These are phyloP conservation scores for Eristalis tenax DNA, from an alignment of 2,888 invertebrate species.

Conservation along the genomic window DNA sequence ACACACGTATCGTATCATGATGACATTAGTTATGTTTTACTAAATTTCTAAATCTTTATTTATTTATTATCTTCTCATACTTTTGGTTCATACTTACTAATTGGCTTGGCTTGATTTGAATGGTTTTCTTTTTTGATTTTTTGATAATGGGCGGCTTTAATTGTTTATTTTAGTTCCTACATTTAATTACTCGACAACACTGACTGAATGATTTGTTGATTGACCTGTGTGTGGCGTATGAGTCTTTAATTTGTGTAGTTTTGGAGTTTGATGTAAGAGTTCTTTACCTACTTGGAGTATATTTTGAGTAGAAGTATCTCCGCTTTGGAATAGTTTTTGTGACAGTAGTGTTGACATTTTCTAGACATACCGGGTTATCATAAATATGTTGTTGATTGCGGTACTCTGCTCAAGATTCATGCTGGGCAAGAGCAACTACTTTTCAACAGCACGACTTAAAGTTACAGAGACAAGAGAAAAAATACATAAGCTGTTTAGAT, in stretches of 20 bases:
- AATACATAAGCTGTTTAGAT: no score
- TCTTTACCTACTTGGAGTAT: not conserved
- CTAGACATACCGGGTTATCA: not conserved
- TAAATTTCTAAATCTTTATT: slow-evolving; percentile 21
- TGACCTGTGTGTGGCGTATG: not conserved
- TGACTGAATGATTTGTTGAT: no score
- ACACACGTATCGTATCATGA: slow-evolving; percentile 2
- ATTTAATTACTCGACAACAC: not conserved
- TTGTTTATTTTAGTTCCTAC: slow-evolving; percentile 20
- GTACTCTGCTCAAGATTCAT: no score
- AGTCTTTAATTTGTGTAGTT: not conserved
- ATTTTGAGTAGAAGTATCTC: not conserved
- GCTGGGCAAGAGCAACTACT: no score
- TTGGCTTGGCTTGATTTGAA: slow-evolving; percentile 68
- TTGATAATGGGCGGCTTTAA: not conserved
- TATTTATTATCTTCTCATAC: slow-evolving; percentile 1
- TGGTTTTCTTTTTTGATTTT: slow-evolving; percentile 7
- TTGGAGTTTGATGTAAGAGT: not conserved
- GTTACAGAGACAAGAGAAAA: no score
- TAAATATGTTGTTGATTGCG: not conserved
- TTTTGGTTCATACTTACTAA: slow-evolving; percentile 30
- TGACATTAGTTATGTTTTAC: slow-evolving; percentile 30
- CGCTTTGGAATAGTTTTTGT: not conserved
- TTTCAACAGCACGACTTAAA: not conserved
- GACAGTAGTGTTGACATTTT: not conserved